These are phyloP conservation scores for Perizoma affinitatum DNA, from an alignment of 2,888 invertebrate genomes.

Conservation along the genomic window DNA sequence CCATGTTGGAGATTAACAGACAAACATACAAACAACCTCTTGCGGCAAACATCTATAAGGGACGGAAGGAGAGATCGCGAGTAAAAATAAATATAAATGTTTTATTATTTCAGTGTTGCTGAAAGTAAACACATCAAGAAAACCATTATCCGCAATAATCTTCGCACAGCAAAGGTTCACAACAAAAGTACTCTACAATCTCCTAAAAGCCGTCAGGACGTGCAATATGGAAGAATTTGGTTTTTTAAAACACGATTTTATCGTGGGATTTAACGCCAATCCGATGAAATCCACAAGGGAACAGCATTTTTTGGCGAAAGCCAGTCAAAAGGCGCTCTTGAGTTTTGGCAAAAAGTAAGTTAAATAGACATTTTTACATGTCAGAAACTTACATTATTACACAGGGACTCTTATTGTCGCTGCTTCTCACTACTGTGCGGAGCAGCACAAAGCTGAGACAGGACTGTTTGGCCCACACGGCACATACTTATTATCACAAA, in stretches of 20 bases:
- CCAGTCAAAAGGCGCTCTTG: slow-evolving; percentile 79
- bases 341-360: slow-evolving; percentile 75
- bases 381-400: too few species aligned
- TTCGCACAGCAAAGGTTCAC: slow-evolving; percentile 90
- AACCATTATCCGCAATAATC: slow-evolving; percentile 87
- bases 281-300: slow-evolving; percentile 84
- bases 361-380: too few species aligned
- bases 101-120: slow-evolving; percentile 46
- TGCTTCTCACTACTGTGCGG: too few species aligned
- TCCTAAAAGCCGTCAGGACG: slow-evolving; percentile 82
- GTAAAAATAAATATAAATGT: not conserved
- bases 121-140: slow-evolving; percentile 56
- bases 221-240: slow-evolving; percentile 72
- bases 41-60: too few species aligned
- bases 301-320: slow-evolving; percentile 76
- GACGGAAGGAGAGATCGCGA: too few species aligned
- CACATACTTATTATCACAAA: too few species aligned
- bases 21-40: too few species aligned
- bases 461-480: too few species aligned
- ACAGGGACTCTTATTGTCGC: too few species aligned
- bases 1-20: too few species aligned
- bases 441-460: too few species aligned
- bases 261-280: slow-evolving; percentile 87
- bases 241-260: slow-evolving; percentile 87
- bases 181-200: slow-evolving; percentile 89